Evolutionary conservation across 2,888 invertebrate species (phyloP).

Genomic region (Trichopoda pennipes): DNA sequence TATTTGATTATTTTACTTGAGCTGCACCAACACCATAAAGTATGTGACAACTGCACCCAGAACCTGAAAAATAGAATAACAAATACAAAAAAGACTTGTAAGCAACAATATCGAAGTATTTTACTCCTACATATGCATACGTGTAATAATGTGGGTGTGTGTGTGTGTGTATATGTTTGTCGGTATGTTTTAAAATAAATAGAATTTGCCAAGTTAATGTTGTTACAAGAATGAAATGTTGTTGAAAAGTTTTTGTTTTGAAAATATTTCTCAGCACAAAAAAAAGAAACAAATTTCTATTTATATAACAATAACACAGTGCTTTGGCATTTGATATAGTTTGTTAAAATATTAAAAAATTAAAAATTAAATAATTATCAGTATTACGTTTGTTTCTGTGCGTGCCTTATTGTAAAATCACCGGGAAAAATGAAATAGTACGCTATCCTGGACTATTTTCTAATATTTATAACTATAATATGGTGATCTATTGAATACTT

Average conservation of each 20-base stretch:
- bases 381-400: too few species aligned
- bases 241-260: conserved; percentile 25
- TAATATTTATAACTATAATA: too few species aligned
- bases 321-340: too few species aligned
- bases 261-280: neutral
- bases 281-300: neutral
- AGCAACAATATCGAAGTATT: conserved; percentile 7
- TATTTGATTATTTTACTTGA: conserved; percentile 84
- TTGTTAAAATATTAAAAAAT: too few species aligned
- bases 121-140: neutral
- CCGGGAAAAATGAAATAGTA: too few species aligned
- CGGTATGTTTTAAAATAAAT: neutral
- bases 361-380: too few species aligned
- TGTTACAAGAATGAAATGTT: conserved; percentile 33
- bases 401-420: too few species aligned
- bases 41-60: conserved; percentile 93
- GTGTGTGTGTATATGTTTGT: neutral
- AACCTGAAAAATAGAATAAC: conserved; percentile 83
- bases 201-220: conserved; percentile 8
- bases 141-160: neutral
- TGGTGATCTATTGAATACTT: too few species aligned
- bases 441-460: too few species aligned
- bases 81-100: conserved; percentile 22
- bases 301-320: neutral
- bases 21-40: conserved; percentile 95